Conservation (phyloP, 2,797 vertebrate genomes). For the Sebastes minor region DNA sequence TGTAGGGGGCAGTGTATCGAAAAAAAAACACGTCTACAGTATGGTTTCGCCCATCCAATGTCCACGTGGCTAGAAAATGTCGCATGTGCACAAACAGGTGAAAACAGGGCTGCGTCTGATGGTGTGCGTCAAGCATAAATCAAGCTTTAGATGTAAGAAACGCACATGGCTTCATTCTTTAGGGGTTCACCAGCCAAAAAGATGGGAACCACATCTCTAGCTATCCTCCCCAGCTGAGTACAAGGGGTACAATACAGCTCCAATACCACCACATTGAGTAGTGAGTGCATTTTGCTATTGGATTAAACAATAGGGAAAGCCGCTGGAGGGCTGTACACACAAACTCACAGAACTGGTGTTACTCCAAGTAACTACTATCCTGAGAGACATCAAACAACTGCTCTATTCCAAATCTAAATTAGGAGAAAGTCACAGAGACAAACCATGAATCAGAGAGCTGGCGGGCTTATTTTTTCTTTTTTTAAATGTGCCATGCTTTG, state of each 20-base stretch:
- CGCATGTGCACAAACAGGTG: accelerated
- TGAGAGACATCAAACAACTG: constrained; percentile 12
- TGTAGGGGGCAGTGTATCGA: background rate
- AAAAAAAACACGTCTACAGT: background rate
- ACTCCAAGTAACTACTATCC: background rate
- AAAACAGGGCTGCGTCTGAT: background rate
- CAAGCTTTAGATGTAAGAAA: background rate
- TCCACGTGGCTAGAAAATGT: background rate
- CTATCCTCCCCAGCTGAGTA: background rate
- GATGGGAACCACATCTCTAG: background rate
- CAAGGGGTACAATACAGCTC: background rate
- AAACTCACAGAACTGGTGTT: background rate
- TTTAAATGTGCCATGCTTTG: constrained; percentile 20
- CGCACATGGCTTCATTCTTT: background rate
- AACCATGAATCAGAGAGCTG: constrained; percentile 6
- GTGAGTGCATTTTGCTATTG: background rate
- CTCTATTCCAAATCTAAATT: constrained; percentile 11
- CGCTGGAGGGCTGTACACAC: background rate
- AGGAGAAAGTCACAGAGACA: constrained; percentile 10
- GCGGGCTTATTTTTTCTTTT: background rate
- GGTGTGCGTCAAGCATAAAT: no score
- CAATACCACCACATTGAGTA: background rate
- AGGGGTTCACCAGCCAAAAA: background rate
- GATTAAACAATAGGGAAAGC: background rate
- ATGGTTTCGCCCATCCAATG: background rate